Base-by-base conservation (phyloP, 2,797 vertebrate genomes). In the Phalloptychus januarius region DNA sequence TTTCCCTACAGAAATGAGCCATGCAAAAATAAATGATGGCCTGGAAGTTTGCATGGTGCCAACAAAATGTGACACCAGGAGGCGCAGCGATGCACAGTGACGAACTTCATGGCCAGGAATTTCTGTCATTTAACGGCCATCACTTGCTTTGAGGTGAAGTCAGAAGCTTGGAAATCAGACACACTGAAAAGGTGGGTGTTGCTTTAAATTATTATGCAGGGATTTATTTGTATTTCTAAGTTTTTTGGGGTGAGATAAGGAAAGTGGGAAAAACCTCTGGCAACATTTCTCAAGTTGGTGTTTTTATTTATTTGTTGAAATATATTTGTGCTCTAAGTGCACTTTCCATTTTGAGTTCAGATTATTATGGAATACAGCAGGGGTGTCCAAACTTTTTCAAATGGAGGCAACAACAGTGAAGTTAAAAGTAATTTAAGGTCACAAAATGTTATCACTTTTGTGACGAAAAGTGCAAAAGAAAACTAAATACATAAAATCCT, bases 1-100 rank as follows among this genome's bases (percentile, higher is more conserved):
- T 56, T 74, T 56, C 36, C 72, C 25, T 74, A 56, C 13, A 56
- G 52, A 74, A 74, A 56, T 56, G 50, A 56, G 25, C 50, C 36
- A 10, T 42, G 25, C 18, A 61, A n/a, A 31, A 72, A 54, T 56
- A 40, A 74, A 74, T 42, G 40, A 42, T 5, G 40, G 40, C 8
- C 25, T 28, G 13, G 13, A 56, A 54, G 25, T 42, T 8, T 73
- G 50, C 72, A 28, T 38, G 50, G 56, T 74, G 72, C 72, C 31
- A 74, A 74, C 48, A 2, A 7, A 10, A 36, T 11, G 25, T n/a
- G 45, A 2, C 20, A 74, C 36, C n/a, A 56, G 40, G 13, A 12
- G 25, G 5, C 8, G 33, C 15, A 54, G 15, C 48, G 4, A 5
- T 44, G 20, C 13, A 20, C 44, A 36, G 15, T 76, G 4, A 5